These are phyloP conservation scores for Brachionus angularis DNA, from an alignment of 1,140 invertebrate species.

Conservation along the genomic window DNA sequence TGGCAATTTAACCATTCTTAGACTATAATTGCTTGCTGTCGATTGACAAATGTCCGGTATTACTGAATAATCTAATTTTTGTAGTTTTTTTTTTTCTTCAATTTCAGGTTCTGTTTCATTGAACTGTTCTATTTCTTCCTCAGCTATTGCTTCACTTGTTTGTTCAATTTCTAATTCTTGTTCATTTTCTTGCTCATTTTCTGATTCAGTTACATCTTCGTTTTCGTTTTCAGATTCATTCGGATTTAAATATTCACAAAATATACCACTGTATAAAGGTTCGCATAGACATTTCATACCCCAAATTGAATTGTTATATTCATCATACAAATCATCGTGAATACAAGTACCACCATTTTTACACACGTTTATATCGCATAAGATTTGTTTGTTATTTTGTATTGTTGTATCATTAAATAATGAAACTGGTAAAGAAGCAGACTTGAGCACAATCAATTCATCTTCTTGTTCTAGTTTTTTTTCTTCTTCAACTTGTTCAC, in stretches of 20 bases:
- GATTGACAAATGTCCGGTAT: constrained; percentile 12
- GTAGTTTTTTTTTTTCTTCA: too few relatives aligned
- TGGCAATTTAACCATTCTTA: constrained; percentile 10
- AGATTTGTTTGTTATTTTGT: not conserved
- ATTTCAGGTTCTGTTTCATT: too few relatives aligned
- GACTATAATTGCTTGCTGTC: not conserved
- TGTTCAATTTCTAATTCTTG: too few relatives aligned
- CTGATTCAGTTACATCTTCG: too few relatives aligned
- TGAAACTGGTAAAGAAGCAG: constrained; percentile 17
- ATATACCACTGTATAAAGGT: constrained; percentile 45
- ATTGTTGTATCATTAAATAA: constrained; percentile 1
- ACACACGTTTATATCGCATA: constrained; percentile 31
- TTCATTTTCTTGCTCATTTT: too few relatives aligned
- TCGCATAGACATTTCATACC: constrained; percentile 46
- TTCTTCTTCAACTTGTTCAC: too few relatives aligned
- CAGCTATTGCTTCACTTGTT: too few relatives aligned
- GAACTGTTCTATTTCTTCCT: too few relatives aligned
- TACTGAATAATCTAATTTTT: too few relatives aligned
- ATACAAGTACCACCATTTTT: constrained; percentile 41
- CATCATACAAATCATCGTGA: not conserved
- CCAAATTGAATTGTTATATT: not conserved
- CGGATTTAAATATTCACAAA: constrained; percentile 45
- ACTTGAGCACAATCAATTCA: too few relatives aligned
- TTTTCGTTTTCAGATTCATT: too few relatives aligned
- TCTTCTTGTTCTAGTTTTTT: too few relatives aligned